These are phyloP conservation scores for Elysia crispata DNA, from an alignment of 2,888 invertebrate genomes.

Conservation along the genomic window DNA sequence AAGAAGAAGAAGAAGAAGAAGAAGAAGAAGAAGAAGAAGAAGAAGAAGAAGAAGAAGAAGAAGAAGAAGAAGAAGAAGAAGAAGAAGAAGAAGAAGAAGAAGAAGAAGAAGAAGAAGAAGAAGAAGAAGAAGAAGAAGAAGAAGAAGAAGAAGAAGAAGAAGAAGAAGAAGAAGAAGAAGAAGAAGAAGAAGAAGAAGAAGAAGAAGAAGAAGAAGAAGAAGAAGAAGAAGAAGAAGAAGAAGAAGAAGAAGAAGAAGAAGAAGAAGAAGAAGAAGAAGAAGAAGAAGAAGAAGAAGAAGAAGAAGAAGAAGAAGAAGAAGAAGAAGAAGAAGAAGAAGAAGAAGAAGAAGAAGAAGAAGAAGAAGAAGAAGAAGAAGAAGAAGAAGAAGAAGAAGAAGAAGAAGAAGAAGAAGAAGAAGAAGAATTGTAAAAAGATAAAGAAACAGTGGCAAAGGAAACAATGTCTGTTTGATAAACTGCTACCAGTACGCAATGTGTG, in stretches of 20 bases:
- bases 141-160: no score
- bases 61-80: no score
- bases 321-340: neutral
- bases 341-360: neutral
- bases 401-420: constrained; percentile 5
- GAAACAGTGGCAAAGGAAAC: neutral
- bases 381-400: neutral
- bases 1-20: neutral
- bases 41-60: neutral
- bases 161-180: no score
- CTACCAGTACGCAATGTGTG: no score
- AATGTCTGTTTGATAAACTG: no score
- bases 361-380: neutral
- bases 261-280: neutral
- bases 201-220: neutral
- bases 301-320: neutral
- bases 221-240: neutral
- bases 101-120: no score
- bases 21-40: neutral
- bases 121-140: no score
- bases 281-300: no score
- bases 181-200: no score
- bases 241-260: neutral
- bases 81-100: no score
- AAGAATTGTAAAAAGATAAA: neutral